Evolutionary conservation across 2,888 invertebrate genomes (phyloP).

Genomic region (Eumerus sabulonum): DNA sequence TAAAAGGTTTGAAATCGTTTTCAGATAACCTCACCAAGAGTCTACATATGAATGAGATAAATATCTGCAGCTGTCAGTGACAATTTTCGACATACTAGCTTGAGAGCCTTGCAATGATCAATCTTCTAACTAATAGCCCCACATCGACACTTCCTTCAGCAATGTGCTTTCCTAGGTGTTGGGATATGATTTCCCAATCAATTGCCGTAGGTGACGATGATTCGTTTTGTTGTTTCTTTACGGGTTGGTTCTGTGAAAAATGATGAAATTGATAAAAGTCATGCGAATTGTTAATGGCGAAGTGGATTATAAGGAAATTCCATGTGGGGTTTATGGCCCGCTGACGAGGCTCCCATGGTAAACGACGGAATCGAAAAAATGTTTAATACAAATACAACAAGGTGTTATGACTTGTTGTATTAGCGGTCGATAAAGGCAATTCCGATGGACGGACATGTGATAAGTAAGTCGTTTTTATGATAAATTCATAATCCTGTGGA

Average conservation of each 20-base stretch:
- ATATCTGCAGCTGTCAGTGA: slow-evolving; percentile 59
- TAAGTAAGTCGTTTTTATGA: too few relatives aligned
- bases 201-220: slow-evolving; percentile 9
- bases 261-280: slow-evolving; percentile 50
- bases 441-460: too few relatives aligned
- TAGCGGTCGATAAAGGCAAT: too few relatives aligned
- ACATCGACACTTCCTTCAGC: slow-evolving; percentile 26
- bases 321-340: slow-evolving; percentile 1
- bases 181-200: slow-evolving; percentile 39
- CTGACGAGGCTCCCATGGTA: too few relatives aligned
- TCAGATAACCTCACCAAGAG: slow-evolving; percentile 3
- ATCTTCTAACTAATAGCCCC: slow-evolving; percentile 58
- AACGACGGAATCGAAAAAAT: too few relatives aligned
- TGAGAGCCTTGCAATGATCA: slow-evolving; percentile 28
- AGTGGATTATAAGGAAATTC: slow-evolving; percentile 10
- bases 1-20: slow-evolving; percentile 29
- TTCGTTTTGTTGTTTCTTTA: slow-evolving; percentile 3
- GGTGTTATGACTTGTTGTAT: too few relatives aligned
- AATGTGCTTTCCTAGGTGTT: neutral
- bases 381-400: too few relatives aligned
- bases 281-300: slow-evolving; percentile 12
- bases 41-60: slow-evolving; percentile 49
- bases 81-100: slow-evolving; percentile 18
- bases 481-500: too few relatives aligned
- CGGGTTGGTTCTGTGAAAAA: slow-evolving; percentile 19